These are phyloP conservation scores for Garrulus glandarius DNA, from an alignment of 2,797 vertebrate species.

Conservation along the genomic window DNA sequence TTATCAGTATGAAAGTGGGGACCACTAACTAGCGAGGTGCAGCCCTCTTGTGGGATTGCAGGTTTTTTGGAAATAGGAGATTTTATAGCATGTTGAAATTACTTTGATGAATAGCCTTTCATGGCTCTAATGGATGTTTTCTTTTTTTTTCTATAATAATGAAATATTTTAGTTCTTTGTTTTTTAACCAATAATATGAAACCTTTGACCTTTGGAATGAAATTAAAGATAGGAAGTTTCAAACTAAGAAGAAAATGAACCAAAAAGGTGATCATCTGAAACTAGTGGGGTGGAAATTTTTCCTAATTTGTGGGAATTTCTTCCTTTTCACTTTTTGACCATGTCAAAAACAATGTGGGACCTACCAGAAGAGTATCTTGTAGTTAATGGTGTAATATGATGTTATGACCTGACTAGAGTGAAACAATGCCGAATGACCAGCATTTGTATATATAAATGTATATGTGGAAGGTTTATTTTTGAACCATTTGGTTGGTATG, in stretches of 20 bases:
- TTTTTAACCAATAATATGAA: not conserved
- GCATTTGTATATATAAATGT: not conserved
- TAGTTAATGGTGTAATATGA: not conserved
- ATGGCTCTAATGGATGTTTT: not conserved
- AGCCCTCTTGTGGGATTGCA: not conserved
- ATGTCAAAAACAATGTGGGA: not conserved
- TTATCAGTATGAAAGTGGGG: not conserved
- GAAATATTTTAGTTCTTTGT: not conserved
- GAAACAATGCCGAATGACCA: not conserved
- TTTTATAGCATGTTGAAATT: not conserved
- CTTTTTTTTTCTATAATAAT: not conserved
- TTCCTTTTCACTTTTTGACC: not conserved
- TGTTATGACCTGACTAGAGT: not conserved
- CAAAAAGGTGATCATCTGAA: not conserved
- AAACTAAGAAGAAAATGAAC: not conserved
- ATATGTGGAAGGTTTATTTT: not conserved
- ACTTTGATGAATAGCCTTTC: not conserved
- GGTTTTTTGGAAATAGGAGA: not conserved
- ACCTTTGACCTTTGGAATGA: not conserved
- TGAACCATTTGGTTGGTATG: not conserved
- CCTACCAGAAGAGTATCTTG: not conserved
- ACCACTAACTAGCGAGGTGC: not conserved
- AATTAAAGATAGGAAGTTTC: not conserved
- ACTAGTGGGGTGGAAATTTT: not conserved
- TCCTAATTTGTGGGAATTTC: not conserved